Conservation (phyloP, 2,888 invertebrate genomes). For the Ectemnius continuus region DNA sequence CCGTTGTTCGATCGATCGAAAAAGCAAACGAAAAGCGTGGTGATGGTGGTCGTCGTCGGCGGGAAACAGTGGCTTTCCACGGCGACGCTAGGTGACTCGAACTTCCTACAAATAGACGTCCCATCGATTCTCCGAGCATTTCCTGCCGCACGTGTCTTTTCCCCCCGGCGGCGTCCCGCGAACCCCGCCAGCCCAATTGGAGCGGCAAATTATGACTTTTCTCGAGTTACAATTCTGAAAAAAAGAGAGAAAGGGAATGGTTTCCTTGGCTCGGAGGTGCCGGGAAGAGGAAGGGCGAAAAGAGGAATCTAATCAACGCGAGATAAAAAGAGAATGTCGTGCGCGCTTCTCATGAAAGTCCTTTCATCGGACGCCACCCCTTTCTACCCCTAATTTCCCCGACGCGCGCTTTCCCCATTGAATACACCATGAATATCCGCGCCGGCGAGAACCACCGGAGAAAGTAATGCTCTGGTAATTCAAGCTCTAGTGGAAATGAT, state of each 20-base stretch:
- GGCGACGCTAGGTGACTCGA: conserved; percentile 10
- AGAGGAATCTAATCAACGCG: conserved; percentile 3
- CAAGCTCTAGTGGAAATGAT: no score
- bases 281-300: neutral
- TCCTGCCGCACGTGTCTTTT: neutral
- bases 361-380: neutral
- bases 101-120: conserved; percentile 35
- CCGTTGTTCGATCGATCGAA: neutral
- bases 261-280: neutral
- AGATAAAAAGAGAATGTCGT: conserved; percentile 4
- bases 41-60: no score
- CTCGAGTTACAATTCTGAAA: neutral
- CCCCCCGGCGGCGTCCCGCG: neutral
- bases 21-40: neutral
- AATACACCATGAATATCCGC: no score
- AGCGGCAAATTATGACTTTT: conserved; percentile 19
- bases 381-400: conserved; percentile 1
- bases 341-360: neutral
- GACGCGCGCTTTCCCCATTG: no score
- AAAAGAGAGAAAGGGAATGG: no score
- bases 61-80: conserved; percentile 14
- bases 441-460: no score
- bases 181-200: conserved; percentile 6
- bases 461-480: no score
- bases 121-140: conserved; percentile 26